Base-by-base conservation (phyloP, 2,888 invertebrate species). In the Lasioglossum marginatum region DNA sequence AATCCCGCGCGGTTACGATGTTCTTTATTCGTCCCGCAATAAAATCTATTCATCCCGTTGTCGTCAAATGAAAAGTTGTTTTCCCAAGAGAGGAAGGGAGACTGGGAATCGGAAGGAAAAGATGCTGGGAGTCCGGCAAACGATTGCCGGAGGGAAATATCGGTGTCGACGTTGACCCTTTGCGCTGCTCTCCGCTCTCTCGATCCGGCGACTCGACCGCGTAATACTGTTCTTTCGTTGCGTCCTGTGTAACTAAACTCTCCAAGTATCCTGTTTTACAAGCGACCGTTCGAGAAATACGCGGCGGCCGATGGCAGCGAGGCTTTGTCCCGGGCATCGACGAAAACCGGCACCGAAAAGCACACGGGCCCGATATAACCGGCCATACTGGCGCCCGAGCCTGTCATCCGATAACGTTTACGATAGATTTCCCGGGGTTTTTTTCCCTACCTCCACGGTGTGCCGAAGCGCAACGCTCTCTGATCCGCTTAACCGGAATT, bases 401-500 rank as follows among this genome's bases (percentile, higher is more conserved):
- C 77, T 57, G 87, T 78, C 80, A 83, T 78, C 66, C 87, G 87
- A 87, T 87, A 82, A 82, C 87, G 81, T 88, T 85, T 81, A 77
- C 84, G 81, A 89, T 80, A 77, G 79, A 83, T 89, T 89, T 88
- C 63, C 68, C 71, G 45, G 76, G 83, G 63, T 83, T 77, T 86
- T 84, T 73, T 45, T 0, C 4, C 45, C 10, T 31, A 4, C 8
- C 23, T 68, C 75, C 81, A 37, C 34, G 77, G 52, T 60, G 60
- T 52, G 34, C 68, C 79, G 75, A 70, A 63, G 79, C 81, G 45
- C 77, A 76, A 71, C 40, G 37, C 75, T 73, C 81, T 37, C 77
- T 75, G 75, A 90, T 90, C 83, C 88, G 88, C 84, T 90, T 90
- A 90, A 73, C 75, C 77, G 74, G 86, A 77, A 81, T 90, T 87